Base-by-base conservation (phyloP, 2,888 invertebrate species). In the Cephus rjabovi region DNA sequence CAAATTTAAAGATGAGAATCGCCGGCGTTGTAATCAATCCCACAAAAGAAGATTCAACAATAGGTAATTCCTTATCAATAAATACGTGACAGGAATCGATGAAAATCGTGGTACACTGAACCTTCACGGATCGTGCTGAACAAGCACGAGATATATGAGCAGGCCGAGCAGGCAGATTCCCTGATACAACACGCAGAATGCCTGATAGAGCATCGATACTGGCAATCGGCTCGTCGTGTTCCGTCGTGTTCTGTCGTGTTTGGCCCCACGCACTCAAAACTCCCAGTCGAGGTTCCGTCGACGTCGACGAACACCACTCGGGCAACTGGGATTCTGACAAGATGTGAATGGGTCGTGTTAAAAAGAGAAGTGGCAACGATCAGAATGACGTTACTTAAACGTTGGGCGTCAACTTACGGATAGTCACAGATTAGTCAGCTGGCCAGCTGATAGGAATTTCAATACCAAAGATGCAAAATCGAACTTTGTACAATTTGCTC, bases 121-220 rank as follows among this genome's bases (percentile, higher is more conserved):
- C 79, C 76, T 80, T 81, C 80, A 80, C 78, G 81, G 79, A 81
- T 77, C 80, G 79, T 80, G 79, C 79, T 80, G 79, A 78, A 81
- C 69, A 34, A 74, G 33, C 34, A 77, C 70, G 73, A 30, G 33
- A 37, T 73, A 71, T 56, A 77, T 77, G 74, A 79, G 81, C 79
- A 83, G 84, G 82, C 84, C 77, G 74, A 78, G 81, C 79, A 82
- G 84, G 83, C 84, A 82, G 80, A 79, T 83, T 82, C 79, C 71
- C 77, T 76, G 77, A 79, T 80, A 81, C 33, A 33, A 33, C 33
- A 33, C 33, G 33, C 33, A 33, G 33, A 33, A 33, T 33, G 33
- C 71, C 77, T 76, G 77, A 80, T 80, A 81, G 77, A 77, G 79
- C 73, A 75, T 77, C 77, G 80, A 76, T 81, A 81, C 69, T 81